Conservation (phyloP, 1,140 invertebrate genomes). For the Conus ventricosus region DNA sequence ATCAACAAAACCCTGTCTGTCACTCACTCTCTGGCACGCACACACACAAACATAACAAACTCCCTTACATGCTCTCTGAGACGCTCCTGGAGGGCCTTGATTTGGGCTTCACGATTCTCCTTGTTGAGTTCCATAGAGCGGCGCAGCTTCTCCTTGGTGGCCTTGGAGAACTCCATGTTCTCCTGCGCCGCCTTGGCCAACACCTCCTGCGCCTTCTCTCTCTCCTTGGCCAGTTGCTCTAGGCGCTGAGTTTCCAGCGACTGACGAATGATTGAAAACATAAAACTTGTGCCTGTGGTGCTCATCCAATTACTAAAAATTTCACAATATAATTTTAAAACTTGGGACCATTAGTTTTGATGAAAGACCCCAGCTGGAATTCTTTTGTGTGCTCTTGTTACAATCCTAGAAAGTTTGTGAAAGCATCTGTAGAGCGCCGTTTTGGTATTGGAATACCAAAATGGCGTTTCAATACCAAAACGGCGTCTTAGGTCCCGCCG, state of each 20-base stretch:
- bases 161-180: constrained; percentile 86
- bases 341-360: no score
- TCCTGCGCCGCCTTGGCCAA: constrained; percentile 91
- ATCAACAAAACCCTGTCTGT: no score
- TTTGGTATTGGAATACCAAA: no score
- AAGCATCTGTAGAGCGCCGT: no score
- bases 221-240: constrained; percentile 83
- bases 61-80: constrained; percentile 85
- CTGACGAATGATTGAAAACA: constrained; percentile 34
- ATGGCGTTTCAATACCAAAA: no score
- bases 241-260: constrained; percentile 79
- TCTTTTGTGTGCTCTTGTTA: no score
- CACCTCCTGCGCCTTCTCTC: constrained; percentile 93
- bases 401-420: no score
- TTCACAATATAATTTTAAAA: not conserved
- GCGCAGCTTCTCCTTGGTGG: constrained; percentile 89
- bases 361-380: no score
- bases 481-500: no score
- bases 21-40: no score
- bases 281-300: not conserved
- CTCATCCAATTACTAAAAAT: not conserved
- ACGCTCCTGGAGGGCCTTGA: constrained; percentile 89
- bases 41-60: not conserved
- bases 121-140: constrained; percentile 91
- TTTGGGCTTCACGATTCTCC: constrained; percentile 91